Percentiles rank a stretch among this genome's conserved stretches.
Conservation (phyloP, 2,888 invertebrate species). For the Tenthredo scrophulariae region DNA sequence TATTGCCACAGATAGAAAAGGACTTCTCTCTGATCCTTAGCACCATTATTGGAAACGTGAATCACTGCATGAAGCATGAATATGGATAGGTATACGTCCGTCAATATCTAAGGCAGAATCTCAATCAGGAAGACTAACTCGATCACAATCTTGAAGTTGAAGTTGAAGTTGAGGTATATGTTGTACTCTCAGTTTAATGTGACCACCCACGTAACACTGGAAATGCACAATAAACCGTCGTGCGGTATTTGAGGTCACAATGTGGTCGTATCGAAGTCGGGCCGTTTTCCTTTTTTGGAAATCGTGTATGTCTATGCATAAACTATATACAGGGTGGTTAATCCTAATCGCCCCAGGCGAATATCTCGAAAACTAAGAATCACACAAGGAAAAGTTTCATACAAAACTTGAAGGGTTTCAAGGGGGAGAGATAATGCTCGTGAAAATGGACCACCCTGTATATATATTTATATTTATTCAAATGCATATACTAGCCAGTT, state of each 20-base stretch:
- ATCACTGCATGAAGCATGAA: neutral
- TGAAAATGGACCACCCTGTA: no score
- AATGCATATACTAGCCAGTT: neutral
- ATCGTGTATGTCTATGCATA: neutral
- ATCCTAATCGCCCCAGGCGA: no score
- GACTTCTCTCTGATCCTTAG: neutral
- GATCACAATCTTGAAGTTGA: slow-evolving; percentile 6
- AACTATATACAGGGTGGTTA: neutral
- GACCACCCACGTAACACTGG: slow-evolving; percentile 31
- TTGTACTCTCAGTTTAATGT: neutral
- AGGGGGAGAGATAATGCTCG: no score
- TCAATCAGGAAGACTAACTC: slow-evolving; percentile 20
- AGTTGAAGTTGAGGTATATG: slow-evolving; percentile 5
- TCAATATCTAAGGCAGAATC: neutral
- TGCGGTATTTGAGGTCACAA: slow-evolving; percentile 33
- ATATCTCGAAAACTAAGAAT: no score
- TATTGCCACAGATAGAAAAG: neutral
- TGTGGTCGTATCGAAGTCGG: slow-evolving; percentile 20
- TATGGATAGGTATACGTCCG: slow-evolving; percentile 5
- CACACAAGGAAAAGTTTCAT: no score
- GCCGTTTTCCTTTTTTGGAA: slow-evolving; percentile 29
- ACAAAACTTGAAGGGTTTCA: no score
- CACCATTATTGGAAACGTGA: neutral
- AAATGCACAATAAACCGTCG: slow-evolving; percentile 24
- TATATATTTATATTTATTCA: neutral